These are phyloP conservation scores for Litoditis marina DNA, from an alignment of 2,888 invertebrate species.

Conservation along the genomic window DNA sequence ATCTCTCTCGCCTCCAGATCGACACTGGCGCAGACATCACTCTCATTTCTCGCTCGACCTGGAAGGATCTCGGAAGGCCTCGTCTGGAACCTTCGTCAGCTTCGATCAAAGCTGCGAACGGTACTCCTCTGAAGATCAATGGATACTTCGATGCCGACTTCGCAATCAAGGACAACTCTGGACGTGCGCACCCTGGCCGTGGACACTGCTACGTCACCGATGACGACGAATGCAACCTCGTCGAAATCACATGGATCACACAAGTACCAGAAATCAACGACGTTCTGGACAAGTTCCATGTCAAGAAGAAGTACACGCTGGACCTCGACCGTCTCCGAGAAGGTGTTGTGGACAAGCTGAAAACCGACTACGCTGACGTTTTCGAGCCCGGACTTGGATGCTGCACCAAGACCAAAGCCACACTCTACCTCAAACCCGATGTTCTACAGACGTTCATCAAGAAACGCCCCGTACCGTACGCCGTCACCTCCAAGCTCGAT, in stretches of 20 bases:
- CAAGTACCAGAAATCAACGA: too few species aligned
- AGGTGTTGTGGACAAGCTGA: not conserved
- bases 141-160: conserved; percentile 8
- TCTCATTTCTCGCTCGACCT: not conserved
- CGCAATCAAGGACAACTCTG: not conserved
- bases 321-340: too few species aligned
- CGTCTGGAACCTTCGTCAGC: not conserved
- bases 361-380: conserved; percentile 4
- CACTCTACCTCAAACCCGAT: conserved; percentile 12
- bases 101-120: not conserved
- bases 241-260: too few species aligned
- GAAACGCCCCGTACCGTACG: conserved; percentile 23
- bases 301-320: too few species aligned
- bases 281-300: too few species aligned
- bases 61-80: conserved; percentile 9
- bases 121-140: not conserved
- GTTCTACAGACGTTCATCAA: conserved; percentile 15
- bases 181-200: not conserved
- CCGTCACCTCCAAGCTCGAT: not conserved
- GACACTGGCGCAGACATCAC: conserved; percentile 21
- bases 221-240: not conserved
- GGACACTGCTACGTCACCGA: not conserved
- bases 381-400: conserved; percentile 17
- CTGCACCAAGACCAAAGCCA: conserved; percentile 18
- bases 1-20: not conserved